These are phyloP conservation scores for Pluvianellus socialis DNA, from an alignment of 2,113 vertebrate species.

Conservation along the genomic window DNA sequence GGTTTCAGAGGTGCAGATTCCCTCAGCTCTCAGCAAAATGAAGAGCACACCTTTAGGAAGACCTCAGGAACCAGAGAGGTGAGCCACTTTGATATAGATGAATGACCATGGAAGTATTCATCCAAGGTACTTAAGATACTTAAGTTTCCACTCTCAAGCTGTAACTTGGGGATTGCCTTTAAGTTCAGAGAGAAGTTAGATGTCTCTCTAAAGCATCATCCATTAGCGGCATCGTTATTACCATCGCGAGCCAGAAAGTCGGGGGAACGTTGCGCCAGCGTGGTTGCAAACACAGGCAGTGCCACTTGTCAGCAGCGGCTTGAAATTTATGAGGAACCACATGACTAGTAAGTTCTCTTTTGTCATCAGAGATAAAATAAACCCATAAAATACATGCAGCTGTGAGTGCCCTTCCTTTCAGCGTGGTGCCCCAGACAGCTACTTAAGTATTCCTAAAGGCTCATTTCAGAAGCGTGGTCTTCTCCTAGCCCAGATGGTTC, in stretches of 20 bases:
- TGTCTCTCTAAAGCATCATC: neutral
- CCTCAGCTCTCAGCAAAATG: neutral
- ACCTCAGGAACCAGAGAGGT: neutral
- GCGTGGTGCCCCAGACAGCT: neutral
- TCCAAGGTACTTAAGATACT: neutral
- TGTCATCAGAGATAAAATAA: constrained; percentile 40
- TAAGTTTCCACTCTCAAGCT: neutral
- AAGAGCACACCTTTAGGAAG: neutral
- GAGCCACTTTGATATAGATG: neutral
- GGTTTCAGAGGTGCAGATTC: neutral
- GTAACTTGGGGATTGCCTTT: neutral
- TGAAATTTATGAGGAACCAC: constrained; percentile 27
- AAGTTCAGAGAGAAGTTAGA: neutral
- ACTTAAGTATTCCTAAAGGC: neutral
- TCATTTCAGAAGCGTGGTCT: neutral
- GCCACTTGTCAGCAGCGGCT: neutral
- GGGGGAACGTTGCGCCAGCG: neutral
- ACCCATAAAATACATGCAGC: neutral
- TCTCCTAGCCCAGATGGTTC: constrained; percentile 10
- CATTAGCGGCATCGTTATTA: neutral
- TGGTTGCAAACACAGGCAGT: neutral
- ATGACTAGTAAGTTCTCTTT: neutral
- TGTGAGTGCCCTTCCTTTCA: constrained; percentile 14
- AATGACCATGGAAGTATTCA: neutral
- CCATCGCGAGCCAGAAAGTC: rapidly evolving